These are phyloP conservation scores for Phyllopteryx taeniolatus DNA, from an alignment of 2,113 vertebrate genomes.

Conservation along the genomic window DNA sequence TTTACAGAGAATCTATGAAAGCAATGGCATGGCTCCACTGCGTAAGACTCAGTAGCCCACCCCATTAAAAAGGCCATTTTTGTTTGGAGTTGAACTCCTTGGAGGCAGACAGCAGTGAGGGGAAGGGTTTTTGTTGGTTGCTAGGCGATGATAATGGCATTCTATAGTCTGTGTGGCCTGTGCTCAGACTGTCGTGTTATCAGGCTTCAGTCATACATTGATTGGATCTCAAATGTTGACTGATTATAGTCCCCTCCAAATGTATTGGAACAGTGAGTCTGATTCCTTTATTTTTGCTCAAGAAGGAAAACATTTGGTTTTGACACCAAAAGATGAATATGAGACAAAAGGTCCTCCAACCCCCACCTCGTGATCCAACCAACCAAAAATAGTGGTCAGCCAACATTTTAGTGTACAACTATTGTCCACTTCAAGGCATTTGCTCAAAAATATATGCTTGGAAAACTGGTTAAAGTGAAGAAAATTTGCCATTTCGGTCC, in stretches of 20 bases:
- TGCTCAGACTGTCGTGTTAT: not conserved
- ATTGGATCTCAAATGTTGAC: constrained; percentile 1
- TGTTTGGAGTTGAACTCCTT: constrained; percentile 13
- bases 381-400: too few species aligned
- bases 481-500: too few species aligned
- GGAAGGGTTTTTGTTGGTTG: constrained; percentile 52
- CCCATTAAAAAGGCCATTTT: constrained; percentile 9
- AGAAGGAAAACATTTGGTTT: too few species aligned
- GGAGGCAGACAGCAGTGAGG: constrained; percentile 16
- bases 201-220: not conserved
- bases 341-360: too few species aligned
- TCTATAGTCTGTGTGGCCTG: constrained; percentile 34
- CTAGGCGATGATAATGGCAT: constrained; percentile 58
- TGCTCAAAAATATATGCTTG: too few species aligned
- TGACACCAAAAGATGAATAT: too few species aligned
- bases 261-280: not conserved
- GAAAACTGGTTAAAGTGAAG: too few species aligned
- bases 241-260: not conserved
- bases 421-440: too few species aligned
- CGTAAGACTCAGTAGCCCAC: not conserved
- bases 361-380: too few species aligned
- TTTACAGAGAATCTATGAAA: not conserved
- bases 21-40: not conserved
- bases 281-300: not conserved
- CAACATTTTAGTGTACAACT: too few species aligned